Percentiles rank a stretch among this genome's conserved stretches.
phyloP scores from a whole-genome alignment of 2,888 invertebrate species.

The Apodemia zela region DNA sequence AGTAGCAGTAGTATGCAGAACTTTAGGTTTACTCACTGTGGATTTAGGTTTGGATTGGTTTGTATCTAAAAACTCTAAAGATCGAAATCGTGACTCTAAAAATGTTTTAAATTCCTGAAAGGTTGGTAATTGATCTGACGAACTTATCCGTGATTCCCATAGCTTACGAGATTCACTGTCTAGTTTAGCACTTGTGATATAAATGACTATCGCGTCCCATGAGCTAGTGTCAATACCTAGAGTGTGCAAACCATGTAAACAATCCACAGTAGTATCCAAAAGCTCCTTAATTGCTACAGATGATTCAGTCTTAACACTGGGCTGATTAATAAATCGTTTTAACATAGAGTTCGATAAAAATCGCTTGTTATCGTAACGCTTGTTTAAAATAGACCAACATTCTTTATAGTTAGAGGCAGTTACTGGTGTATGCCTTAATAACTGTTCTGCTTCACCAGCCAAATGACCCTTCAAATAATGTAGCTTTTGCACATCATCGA shows the following conservation, averaged over 20 bases:
- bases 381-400: slow-evolving; percentile 30
- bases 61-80: background rate
- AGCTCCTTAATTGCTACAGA: background rate
- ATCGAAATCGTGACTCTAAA: slow-evolving; percentile 3
- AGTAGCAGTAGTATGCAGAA: background rate
- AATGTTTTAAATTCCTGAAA: background rate
- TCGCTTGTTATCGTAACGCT: slow-evolving; percentile 32
- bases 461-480: background rate
- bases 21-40: background rate
- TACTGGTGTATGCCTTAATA: slow-evolving; percentile 28
- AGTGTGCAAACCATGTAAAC: background rate
- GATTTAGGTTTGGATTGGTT: background rate
- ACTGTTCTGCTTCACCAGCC: slow-evolving; percentile 34
- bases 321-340: slow-evolving; percentile 20
- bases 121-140: background rate
- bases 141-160: background rate
- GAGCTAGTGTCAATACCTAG: background rate
- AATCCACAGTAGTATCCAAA: background rate
- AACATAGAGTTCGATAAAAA: slow-evolving; percentile 30
- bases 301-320: background rate
- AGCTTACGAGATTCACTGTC: background rate
- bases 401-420: slow-evolving; percentile 28
- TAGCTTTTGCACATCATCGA: too few species aligned
- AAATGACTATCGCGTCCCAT: slow-evolving; percentile 1
- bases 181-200: background rate